Base-by-base conservation (phyloP, 2,797 vertebrate genomes). In the Diplodus puntazzo region DNA sequence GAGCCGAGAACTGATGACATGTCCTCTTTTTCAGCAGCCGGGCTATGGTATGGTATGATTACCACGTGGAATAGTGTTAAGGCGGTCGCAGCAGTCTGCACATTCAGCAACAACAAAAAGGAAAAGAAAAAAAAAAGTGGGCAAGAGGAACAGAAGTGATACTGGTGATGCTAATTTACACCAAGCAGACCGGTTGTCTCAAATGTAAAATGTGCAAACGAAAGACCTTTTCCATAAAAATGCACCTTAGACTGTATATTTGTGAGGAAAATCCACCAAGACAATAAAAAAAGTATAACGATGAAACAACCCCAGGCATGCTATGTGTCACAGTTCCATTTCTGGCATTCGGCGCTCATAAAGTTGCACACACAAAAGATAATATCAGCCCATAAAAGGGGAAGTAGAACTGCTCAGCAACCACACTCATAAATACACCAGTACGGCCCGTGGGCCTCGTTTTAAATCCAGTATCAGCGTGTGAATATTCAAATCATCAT, bases 1-100 rank as follows among this genome's bases (percentile, higher is more conserved):
- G 79, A 77, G 67, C 77, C 52, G 42, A 18, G 57, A 83, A 67
- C 62, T 70, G 70, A 75, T 82, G 78, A 87, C 79, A 49, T 46
- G 72, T 83, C 79, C 79, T 80, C 69, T 77, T 77, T 84, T 80
- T 27, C 67, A 70, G 73, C 10, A 53, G 70, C 46, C 45, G 58
- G 69, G 69, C 27, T 27, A 27, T 27, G 27, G 27, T 27, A 27
- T 27, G 39, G 42, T 54, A 57, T 61, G 52, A 85, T 83, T 85
- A 78, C n/a, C 49, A 39, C 48, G 2, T 39, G 52, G 78, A 52
- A 55, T 53, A 61, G 74, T 66, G 73, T 78, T 49, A 11, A 53
- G 30, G 50, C 13, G 34, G 21, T 70, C 60, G 64, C 39, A 63
- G 60, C 23, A 13, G 0, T 83, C 77, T 66, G 55, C 75, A 69